Evolutionary conservation across 2,797 vertebrate species (phyloP).

Genomic region (Xyrichtys novacula): DNA sequence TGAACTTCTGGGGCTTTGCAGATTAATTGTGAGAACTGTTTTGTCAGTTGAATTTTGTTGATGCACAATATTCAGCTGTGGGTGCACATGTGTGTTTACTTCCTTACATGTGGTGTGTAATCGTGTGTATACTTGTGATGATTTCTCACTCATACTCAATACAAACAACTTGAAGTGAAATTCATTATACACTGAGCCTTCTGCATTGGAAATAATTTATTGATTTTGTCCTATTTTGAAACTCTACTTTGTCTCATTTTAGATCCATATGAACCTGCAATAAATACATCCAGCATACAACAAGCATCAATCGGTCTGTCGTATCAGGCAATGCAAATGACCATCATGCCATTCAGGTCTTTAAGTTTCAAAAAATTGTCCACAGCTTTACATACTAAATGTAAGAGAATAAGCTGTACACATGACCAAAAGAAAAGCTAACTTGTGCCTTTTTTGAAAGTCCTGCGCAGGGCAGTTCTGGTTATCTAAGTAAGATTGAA

Average conservation of each 20-base stretch:
- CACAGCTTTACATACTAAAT: conserved; percentile 3
- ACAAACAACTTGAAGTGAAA: neutral
- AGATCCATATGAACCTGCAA: neutral
- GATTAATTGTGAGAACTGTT: neutral
- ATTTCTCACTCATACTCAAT: conserved; percentile 21
- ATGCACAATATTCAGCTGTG: neutral
- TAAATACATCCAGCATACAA: conserved; percentile 36
- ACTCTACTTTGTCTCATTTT: neutral
- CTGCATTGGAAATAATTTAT: conserved; percentile 35
- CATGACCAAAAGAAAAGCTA: neutral
- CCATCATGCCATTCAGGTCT: conserved; percentile 24
- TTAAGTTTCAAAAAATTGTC: conserved; percentile 1
- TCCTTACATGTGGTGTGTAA: conserved; percentile 14
- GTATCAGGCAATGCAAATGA: conserved; percentile 17
- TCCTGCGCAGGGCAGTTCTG: neutral
- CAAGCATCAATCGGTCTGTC: conserved; percentile 12
- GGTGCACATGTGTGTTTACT: conserved; percentile 6
- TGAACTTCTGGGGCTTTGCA: neutral
- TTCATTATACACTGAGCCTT: neutral
- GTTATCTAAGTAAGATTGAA: neutral
- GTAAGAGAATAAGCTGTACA: neutral
- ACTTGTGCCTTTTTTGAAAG: neutral
- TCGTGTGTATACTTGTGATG: conserved; percentile 11
- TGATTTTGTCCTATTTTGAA: conserved; percentile 26
- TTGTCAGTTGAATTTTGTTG: neutral